Conservation (phyloP, 2,113 vertebrate genomes). For the Saccopteryx bilineata region DNA sequence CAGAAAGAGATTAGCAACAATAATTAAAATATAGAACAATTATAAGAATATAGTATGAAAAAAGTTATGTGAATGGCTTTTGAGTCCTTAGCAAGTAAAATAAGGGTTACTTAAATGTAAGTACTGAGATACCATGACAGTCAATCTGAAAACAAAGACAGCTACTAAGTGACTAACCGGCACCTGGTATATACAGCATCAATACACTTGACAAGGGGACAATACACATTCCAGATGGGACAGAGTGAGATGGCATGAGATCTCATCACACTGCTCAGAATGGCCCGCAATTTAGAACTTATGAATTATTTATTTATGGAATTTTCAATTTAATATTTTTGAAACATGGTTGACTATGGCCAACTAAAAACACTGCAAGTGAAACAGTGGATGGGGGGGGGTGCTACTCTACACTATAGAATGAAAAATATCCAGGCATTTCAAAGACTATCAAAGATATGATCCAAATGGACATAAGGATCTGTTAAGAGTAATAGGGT, state of each 20-base stretch:
- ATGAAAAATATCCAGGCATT: background rate
- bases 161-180: background rate
- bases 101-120: background rate
- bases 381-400: background rate
- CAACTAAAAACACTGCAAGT: background rate
- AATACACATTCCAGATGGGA: background rate
- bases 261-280: background rate
- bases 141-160: background rate
- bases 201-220: background rate
- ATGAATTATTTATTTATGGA: background rate
- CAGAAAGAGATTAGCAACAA: too few relatives aligned
- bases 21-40: background rate
- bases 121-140: background rate
- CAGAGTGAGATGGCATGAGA: background rate
- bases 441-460: background rate
- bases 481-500: background rate
- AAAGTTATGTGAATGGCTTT: background rate
- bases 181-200: background rate
- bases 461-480: background rate
- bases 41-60: background rate
- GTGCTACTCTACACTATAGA: background rate
- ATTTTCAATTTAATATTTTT: background rate
- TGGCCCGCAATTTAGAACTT: background rate
- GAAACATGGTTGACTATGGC: background rate
- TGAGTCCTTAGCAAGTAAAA: background rate